Base-by-base conservation (phyloP, 2,888 invertebrate species). In the Andrena praecox region DNA sequence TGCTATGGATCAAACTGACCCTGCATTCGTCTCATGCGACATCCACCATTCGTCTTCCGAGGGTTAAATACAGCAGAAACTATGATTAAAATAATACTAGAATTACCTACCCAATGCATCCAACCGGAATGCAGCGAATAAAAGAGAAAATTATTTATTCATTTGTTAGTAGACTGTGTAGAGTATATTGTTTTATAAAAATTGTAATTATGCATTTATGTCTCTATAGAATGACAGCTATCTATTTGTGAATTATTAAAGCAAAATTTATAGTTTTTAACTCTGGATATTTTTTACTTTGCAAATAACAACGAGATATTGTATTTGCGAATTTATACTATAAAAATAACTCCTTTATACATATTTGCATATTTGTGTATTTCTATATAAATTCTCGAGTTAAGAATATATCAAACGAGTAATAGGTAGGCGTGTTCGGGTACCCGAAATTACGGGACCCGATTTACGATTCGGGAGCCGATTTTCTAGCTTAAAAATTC, bases 51-150 rank as follows among this genome's bases (percentile, higher is more conserved):
- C 12, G 12, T 42, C 12, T 42, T 42, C 42, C 3, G 1, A 20
- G 42, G 42, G 12, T 12, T 42, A 29, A 50, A 16, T 10, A 35
- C 52, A 42, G 16, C 3, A 29, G 8, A 1, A 8, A 10, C 6
- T 24, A 1, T 16, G 16, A 20, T 24, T 50, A 52, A 60, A 52
- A 62, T 31, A 54, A 29, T 8, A 27, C 16, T 35, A 27, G 24
- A 10, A 29, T 1, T 76, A 82, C 82, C 62, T 82, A 82, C 82
- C 80, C 10, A 67, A 3, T 42, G n/a, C 29, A 35, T 75, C 76
- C 70, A 72, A 52, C 59, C 24, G 67, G 70, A 62, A 71, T 50
- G 82, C 80, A 82, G 80, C 76, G 59, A 71, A 33, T 56, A 64
- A 68, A 68, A 71, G 12, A 27, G 27, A 81, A 60, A 33, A 59